Conservation (phyloP, 2,888 invertebrate genomes). For the Furcula furcula region DNA sequence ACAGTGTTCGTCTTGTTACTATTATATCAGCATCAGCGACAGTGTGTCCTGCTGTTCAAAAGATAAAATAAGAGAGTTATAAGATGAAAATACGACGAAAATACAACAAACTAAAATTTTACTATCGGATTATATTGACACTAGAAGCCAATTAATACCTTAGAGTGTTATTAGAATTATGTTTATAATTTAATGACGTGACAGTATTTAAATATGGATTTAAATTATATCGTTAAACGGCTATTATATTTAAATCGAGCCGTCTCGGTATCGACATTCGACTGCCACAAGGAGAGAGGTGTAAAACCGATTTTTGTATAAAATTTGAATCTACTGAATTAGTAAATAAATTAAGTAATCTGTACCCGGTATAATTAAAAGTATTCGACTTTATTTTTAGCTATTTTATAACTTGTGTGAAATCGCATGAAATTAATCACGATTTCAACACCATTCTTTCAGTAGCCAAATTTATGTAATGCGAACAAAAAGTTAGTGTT, state of each 20-base stretch:
- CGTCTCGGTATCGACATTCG: slow-evolving; percentile 3
- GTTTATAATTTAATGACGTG: background rate
- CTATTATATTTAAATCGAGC: background rate
- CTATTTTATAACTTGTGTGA: slow-evolving; percentile 19
- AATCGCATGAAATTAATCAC: slow-evolving; percentile 15
- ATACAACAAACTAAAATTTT: too few relatives aligned
- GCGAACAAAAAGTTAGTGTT: background rate
- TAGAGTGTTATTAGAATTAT: too few relatives aligned
- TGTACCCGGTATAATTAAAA: background rate
- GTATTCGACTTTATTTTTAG: background rate
- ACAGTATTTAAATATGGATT: background rate
- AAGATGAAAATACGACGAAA: too few relatives aligned
- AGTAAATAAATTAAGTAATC: slow-evolving; percentile 1
- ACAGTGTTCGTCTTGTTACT: too few relatives aligned
- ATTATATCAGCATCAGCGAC: too few relatives aligned
- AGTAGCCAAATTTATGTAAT: slow-evolving; percentile 14
- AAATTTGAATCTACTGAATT: background rate
- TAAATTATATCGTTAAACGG: background rate
- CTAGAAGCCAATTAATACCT: too few relatives aligned
- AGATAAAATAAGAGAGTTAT: too few relatives aligned
- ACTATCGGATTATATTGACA: too few relatives aligned
- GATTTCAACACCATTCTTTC: slow-evolving; percentile 17
- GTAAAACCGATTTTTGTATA: slow-evolving; percentile 6
- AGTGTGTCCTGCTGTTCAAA: too few relatives aligned
- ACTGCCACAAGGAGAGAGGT: slow-evolving; percentile 2